Base-by-base conservation (phyloP, 2,797 vertebrate species). In the Graptemys geographica region DNA sequence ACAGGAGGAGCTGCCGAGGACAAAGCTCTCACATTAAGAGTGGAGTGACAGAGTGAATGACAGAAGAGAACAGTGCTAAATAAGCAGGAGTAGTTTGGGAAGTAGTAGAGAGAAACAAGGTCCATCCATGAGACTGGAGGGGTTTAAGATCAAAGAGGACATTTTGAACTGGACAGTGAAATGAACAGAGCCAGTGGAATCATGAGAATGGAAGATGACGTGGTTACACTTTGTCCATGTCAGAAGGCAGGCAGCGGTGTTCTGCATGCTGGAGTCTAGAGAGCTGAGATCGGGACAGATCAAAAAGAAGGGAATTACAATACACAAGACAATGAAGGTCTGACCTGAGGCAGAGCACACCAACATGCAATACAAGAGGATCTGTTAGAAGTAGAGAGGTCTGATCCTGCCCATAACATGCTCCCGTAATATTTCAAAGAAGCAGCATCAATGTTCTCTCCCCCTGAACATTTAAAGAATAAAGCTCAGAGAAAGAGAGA, bases 401-500 rank as follows among this genome's bases (percentile, higher is more conserved):
- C 23, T 47, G 13, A 76, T 47, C 44, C 25, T 76, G 27, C 41
- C 74, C 27, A 69, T 37, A 37, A 47, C 74, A 76, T 76, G 74
- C 11, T 47, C 41, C 25, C 37, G 23, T 25, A 74, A 8, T 44
- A 47, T 16, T 13, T 27, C 41, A 49, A 78, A 78, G 74, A 78
- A 78, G 13, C 25, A 15, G 12, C 8, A 4, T 13, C 27, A 28
- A 78, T 78, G 2, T 28, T 78, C 44, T 78, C 27, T 78, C 27
- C 44, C 6, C 79, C 37, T 33, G 57, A 31, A 33, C 7, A 44
- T 19, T 37, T n/a, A 41, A 28, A 51, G 33, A 55, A 37, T 8
- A 12, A n/a, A 41, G 27, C 51, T 53, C 1, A 1, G 2, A 25
- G 65, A 79, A 49, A 21, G 41, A 0, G 3, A 55, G 31, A 55